These are phyloP conservation scores for Lissonota sp. DNA, from an alignment of 2,888 invertebrate genomes.

Conservation along the genomic window DNA sequence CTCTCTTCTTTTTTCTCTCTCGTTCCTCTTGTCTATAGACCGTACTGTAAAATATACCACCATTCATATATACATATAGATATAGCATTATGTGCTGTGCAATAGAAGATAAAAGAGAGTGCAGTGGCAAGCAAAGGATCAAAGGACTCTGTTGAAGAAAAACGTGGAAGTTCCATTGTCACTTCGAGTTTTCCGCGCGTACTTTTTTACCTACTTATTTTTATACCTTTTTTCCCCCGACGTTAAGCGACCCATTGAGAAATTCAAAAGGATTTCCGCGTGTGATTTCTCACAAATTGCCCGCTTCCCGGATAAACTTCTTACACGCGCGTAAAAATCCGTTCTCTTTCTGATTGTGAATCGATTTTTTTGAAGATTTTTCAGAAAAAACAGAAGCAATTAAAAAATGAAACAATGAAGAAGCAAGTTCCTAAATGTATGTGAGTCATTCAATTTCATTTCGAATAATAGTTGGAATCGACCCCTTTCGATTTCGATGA, in stretches of 20 bases:
- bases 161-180: conserved; percentile 27
- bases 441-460: too few species aligned
- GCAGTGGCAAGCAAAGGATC: not conserved
- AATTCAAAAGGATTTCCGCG: not conserved
- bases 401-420: too few species aligned
- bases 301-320: not conserved
- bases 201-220: not conserved
- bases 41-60: conserved; percentile 3
- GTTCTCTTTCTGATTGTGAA: too few species aligned
- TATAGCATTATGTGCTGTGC: not conserved
- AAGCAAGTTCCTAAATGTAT: too few species aligned
- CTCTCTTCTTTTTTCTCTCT: not conserved
- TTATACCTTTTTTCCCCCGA: not conserved
- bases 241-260: not conserved
- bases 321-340: too few species aligned
- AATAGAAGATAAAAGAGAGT: not conserved
- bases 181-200: conserved; percentile 8
- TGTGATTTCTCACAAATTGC: not conserved
- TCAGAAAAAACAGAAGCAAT: too few species aligned
- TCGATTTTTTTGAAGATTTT: too few species aligned
- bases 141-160: conserved; percentile 1
- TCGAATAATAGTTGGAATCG: too few species aligned
- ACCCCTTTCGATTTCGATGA: too few species aligned
- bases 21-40: not conserved
- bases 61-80: conserved; percentile 1